Percentiles rank a stretch among this genome's conserved stretches.
phyloP scores from a whole-genome alignment of 2,888 invertebrate genomes.

The Ennomos erosarius region DNA sequence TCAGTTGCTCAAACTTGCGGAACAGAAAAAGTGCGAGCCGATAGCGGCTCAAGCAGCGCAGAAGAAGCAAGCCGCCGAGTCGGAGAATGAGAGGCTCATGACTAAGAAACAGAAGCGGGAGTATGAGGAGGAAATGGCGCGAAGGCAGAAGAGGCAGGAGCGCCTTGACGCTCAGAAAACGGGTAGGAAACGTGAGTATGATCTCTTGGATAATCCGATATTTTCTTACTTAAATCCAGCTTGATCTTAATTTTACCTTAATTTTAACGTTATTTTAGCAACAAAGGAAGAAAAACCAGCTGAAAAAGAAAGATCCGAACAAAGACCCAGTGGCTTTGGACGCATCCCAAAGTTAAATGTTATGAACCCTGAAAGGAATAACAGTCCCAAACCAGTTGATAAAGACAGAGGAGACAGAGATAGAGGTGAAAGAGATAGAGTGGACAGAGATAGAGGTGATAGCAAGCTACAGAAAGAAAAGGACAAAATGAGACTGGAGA shows the following conservation, averaged over 20 bases:
- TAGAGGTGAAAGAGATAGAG: conserved; percentile 46
- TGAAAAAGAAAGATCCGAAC: conserved; percentile 57
- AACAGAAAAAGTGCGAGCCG: conserved; percentile 93
- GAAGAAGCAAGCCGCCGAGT: conserved; percentile 70
- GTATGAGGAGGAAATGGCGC: conserved; percentile 89
- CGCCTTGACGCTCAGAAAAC: conserved; percentile 64
- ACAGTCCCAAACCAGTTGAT: conserved; percentile 54
- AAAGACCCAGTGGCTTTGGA: conserved; percentile 55
- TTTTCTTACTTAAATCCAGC: too few species aligned
- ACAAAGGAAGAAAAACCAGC: conserved; percentile 59
- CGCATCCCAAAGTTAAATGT: conserved; percentile 84
- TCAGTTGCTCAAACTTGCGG: conserved; percentile 92
- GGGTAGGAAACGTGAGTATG: conserved; percentile 56
- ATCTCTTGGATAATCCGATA: too few species aligned
- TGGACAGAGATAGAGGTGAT: conserved; percentile 48
- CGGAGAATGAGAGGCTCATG: conserved; percentile 89
- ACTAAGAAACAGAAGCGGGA: conserved; percentile 93
- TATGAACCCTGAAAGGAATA: conserved; percentile 57
- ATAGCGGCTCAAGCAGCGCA: conserved; percentile 69
- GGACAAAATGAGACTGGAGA: conserved; percentile 43
- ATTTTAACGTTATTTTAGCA: conserved; percentile 46
- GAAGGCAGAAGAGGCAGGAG: conserved; percentile 80
- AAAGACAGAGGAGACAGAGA: conserved; percentile 48
- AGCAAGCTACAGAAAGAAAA: conserved; percentile 50
- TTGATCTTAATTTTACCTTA: too few species aligned